These are phyloP conservation scores for Nothobranchius kuhntae DNA, from an alignment of 2,113 vertebrate genomes.

Conservation along the genomic window DNA sequence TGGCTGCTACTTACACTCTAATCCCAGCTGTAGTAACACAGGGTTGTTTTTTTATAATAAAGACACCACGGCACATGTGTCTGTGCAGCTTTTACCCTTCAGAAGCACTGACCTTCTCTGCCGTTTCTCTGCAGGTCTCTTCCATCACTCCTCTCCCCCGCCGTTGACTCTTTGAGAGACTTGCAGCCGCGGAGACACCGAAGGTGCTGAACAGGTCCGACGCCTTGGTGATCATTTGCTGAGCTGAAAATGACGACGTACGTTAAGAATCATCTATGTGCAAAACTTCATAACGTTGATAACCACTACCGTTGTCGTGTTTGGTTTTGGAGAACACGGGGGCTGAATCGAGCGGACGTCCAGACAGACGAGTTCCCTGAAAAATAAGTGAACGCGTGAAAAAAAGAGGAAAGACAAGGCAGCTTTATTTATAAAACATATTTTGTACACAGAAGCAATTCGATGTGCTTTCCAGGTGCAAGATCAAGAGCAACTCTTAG, in stretches of 20 bases:
- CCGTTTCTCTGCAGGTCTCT: slow-evolving; percentile 80
- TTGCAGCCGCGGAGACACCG: slow-evolving; percentile 55
- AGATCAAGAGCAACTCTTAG: too few species aligned
- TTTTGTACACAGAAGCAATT: too few species aligned
- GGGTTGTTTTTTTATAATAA: too few species aligned
- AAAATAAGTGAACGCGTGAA: neutral
- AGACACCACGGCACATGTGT: too few species aligned
- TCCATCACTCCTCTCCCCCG: slow-evolving; percentile 79
- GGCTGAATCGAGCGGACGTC: slow-evolving; percentile 20
- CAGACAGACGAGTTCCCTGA: slow-evolving; percentile 48
- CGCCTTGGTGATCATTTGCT: slow-evolving; percentile 70
- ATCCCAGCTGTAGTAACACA: too few species aligned
- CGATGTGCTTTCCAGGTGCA: too few species aligned
- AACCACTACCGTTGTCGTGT: slow-evolving; percentile 58
- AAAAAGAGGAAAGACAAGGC: too few species aligned
- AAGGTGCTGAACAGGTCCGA: slow-evolving; percentile 77
- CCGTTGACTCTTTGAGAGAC: slow-evolving; percentile 71
- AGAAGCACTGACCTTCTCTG: slow-evolving; percentile 81
- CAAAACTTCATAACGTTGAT: slow-evolving; percentile 48
- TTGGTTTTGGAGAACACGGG: slow-evolving; percentile 48
- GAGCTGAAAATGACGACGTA: slow-evolving; percentile 77
- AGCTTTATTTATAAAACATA: too few species aligned
- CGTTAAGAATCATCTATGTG: slow-evolving; percentile 1
- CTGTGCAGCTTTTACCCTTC: neutral
- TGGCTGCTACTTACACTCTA: too few species aligned